phyloP scores from a whole-genome alignment of 2,888 invertebrate species.

The Agrilus biguttatus region DNA sequence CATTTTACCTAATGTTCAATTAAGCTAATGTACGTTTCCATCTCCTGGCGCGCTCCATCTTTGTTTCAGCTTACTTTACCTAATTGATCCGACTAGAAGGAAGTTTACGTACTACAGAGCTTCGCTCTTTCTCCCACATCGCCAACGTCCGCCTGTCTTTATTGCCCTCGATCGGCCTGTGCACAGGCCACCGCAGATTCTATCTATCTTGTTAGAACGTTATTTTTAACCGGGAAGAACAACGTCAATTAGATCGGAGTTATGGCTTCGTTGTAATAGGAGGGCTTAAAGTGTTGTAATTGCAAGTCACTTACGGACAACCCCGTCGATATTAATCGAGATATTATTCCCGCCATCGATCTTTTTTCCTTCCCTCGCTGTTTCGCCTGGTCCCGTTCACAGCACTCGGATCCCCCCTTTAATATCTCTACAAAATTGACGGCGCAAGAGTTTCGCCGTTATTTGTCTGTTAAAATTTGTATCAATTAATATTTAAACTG shows the following conservation, averaged over 20 bases:
- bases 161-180: constrained; percentile 12
- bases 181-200: constrained; percentile 19
- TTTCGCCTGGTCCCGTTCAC: too few relatives aligned
- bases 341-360: constrained; percentile 9
- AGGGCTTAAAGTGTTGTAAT: constrained; percentile 8
- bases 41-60: constrained; percentile 24
- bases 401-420: too few relatives aligned
- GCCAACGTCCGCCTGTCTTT: constrained; percentile 8
- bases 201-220: constrained; percentile 23
- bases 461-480: too few relatives aligned
- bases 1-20: constrained; percentile 38
- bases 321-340: constrained; percentile 11
- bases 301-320: constrained; percentile 1
- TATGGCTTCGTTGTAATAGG: constrained; percentile 14
- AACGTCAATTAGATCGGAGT: constrained; percentile 26
- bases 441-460: too few relatives aligned
- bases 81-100: constrained; percentile 25
- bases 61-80: constrained; percentile 28
- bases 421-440: too few relatives aligned
- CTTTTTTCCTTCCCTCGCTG: too few relatives aligned
- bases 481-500: too few relatives aligned
- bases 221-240: constrained; percentile 23
- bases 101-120: constrained; percentile 9
- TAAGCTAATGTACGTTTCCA: constrained; percentile 37
- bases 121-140: constrained; percentile 9